Evolutionary conservation across 2,888 invertebrate genomes (phyloP).

Genomic region (Melanchra persicariae): DNA sequence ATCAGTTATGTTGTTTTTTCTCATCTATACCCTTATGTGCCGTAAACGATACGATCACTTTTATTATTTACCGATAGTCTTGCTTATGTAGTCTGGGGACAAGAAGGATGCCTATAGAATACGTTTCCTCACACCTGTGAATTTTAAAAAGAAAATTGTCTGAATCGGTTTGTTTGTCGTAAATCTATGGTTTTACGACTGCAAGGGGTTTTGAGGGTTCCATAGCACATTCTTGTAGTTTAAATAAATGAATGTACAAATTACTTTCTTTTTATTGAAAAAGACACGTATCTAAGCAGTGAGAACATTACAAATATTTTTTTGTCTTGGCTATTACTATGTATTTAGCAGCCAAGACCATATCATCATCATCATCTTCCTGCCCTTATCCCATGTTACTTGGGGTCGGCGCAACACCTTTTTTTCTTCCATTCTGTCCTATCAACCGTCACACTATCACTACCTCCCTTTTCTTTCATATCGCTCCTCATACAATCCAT

Average conservation of each 20-base stretch:
- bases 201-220: background rate
- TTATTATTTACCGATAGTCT: slow-evolving; percentile 32
- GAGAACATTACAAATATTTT: too few species aligned
- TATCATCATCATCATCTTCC: too few species aligned
- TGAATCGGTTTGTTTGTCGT: slow-evolving; percentile 9
- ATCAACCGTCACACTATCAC: too few species aligned
- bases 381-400: too few species aligned
- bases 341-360: too few species aligned
- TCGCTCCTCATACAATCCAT: too few species aligned
- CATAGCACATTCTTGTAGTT: background rate
- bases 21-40: too few species aligned
- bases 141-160: slow-evolving; percentile 18
- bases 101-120: background rate
- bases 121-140: background rate
- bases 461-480: too few species aligned
- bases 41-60: background rate
- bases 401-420: too few species aligned
- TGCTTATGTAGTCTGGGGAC: background rate
- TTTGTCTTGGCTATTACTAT: too few species aligned
- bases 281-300: background rate
- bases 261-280: background rate
- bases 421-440: too few species aligned
- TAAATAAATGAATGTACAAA: accelerated
- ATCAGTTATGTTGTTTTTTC: background rate
- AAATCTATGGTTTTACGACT: slow-evolving; percentile 21